Percentiles rank a stretch among this genome's conserved stretches.
Conservation (phyloP, 2,888 invertebrate genomes). For the Euplagia quadripunctaria region DNA sequence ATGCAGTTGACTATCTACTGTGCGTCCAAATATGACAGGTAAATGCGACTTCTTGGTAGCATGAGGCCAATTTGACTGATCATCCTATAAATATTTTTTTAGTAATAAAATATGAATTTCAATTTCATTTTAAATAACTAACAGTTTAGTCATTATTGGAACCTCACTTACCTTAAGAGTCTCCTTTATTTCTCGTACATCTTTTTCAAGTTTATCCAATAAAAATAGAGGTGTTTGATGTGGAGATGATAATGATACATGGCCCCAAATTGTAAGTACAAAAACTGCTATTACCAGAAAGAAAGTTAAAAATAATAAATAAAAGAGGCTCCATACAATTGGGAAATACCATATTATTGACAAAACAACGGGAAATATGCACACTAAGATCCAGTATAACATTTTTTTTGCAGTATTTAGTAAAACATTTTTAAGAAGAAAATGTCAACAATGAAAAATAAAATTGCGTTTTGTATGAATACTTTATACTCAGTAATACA, state of each 20-base stretch:
- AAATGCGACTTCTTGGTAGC: constrained; percentile 85
- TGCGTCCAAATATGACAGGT: constrained; percentile 93
- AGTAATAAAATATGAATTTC: neutral
- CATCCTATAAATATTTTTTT: constrained; percentile 65
- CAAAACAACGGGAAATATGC: constrained; percentile 65
- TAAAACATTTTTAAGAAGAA: constrained; percentile 36
- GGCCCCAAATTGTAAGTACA: constrained; percentile 86
- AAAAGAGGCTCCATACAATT: constrained; percentile 67
- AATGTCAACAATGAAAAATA: constrained; percentile 34
- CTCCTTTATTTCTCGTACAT: constrained; percentile 88
- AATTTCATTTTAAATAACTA: no score
- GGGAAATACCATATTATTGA: constrained; percentile 74
- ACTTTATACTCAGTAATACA: neutral
- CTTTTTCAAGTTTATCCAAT: constrained; percentile 88
- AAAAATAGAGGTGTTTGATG: constrained; percentile 88
- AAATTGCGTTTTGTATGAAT: constrained; percentile 6
- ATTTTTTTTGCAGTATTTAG: constrained; percentile 57
- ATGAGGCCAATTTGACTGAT: constrained; percentile 76
- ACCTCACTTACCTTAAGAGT: constrained; percentile 85
- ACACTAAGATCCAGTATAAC: constrained; percentile 68
- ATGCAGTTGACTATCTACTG: constrained; percentile 94
- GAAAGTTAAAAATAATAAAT: constrained; percentile 67
- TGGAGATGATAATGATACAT: constrained; percentile 89
- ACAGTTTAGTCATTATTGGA: neutral
- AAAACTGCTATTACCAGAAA: constrained; percentile 69